Evolutionary conservation across 2,113 vertebrate genomes (phyloP).

Genomic region (Hippopotamus amphibius): DNA sequence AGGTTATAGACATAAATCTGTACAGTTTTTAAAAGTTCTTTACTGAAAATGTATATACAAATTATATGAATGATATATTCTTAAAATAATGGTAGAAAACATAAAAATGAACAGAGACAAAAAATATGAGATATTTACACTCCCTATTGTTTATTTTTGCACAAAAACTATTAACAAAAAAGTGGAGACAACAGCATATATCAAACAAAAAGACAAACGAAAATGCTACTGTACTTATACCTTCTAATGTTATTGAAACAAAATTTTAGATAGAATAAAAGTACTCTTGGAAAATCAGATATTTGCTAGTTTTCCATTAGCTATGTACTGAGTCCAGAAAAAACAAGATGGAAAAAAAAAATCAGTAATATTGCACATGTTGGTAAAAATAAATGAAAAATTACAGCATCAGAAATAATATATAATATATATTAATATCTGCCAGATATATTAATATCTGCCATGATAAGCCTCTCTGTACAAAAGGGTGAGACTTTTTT

Average conservation of each 20-base stretch:
- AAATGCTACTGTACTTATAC: neutral
- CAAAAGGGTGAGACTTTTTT: slow-evolving; percentile 60
- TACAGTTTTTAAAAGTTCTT: slow-evolving; percentile 33
- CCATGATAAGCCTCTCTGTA: slow-evolving; percentile 56
- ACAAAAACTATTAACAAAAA: neutral
- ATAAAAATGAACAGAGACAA: slow-evolving; percentile 18
- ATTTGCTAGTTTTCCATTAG: slow-evolving; percentile 61
- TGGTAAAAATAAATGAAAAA: slow-evolving; percentile 38
- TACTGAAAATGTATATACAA: slow-evolving; percentile 53
- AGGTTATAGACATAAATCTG: neutral
- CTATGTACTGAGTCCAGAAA: slow-evolving; percentile 20
- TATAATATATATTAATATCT: slow-evolving; percentile 28
- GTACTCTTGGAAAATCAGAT: slow-evolving; percentile 47
- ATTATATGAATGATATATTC: slow-evolving; percentile 41
- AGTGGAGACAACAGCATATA: neutral
- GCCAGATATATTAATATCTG: slow-evolving; percentile 44
- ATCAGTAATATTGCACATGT: slow-evolving; percentile 72
- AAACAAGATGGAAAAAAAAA: slow-evolving; percentile 16
- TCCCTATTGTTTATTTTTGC: neutral
- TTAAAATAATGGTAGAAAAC: slow-evolving; percentile 69
- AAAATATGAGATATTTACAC: slow-evolving; percentile 37
- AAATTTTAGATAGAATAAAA: slow-evolving; percentile 13
- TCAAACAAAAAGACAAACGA: slow-evolving; percentile 5
- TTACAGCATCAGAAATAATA: slow-evolving; percentile 47
- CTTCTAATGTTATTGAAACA: slow-evolving; percentile 31